phyloP scores from a whole-genome alignment of 1,140 invertebrate genomes.

The Drosophila miranda region DNA sequence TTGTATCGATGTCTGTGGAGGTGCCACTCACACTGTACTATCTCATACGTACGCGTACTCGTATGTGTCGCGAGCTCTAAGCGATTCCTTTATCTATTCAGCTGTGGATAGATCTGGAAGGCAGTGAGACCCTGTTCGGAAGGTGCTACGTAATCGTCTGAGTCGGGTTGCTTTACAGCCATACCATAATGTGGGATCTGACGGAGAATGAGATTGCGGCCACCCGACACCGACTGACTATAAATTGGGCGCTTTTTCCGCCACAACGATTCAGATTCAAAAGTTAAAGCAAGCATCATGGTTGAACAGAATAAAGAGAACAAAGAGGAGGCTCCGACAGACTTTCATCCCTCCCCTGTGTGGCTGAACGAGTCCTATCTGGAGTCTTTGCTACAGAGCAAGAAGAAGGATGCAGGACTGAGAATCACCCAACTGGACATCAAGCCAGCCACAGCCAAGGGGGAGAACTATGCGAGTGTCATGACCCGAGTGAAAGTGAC shows the following conservation, averaged over 20 bases:
- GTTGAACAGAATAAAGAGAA: conserved; percentile 39
- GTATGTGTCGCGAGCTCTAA: conserved; percentile 1
- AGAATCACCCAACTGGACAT: conserved; percentile 50
- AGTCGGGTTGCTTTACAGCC: conserved; percentile 38
- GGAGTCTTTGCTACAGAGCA: conserved; percentile 45
- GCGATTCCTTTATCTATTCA: conserved; percentile 24
- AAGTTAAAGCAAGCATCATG: conserved; percentile 32
- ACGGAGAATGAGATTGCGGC: conserved; percentile 7
- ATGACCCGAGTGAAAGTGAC: conserved; percentile 69
- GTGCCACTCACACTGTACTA: neutral
- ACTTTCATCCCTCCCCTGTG: conserved; percentile 58
- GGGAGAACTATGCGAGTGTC: conserved; percentile 79
- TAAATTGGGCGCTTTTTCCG: conserved; percentile 31
- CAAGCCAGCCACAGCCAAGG: conserved; percentile 74
- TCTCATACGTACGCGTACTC: neutral
- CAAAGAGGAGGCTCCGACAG: conserved; percentile 8
- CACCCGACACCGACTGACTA: conserved; percentile 10
- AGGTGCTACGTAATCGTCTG: conserved; percentile 24
- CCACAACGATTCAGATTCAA: conserved; percentile 14
- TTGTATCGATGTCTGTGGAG: too few species aligned
- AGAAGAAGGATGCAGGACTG: conserved; percentile 56
- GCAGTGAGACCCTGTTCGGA: neutral
- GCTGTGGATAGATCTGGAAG: conserved; percentile 11
- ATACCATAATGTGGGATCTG: conserved; percentile 30
- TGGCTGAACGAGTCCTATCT: conserved; percentile 71